Evolutionary conservation across 2,797 vertebrate species (phyloP).

Genomic region (Chrysocyon brachyurus): DNA sequence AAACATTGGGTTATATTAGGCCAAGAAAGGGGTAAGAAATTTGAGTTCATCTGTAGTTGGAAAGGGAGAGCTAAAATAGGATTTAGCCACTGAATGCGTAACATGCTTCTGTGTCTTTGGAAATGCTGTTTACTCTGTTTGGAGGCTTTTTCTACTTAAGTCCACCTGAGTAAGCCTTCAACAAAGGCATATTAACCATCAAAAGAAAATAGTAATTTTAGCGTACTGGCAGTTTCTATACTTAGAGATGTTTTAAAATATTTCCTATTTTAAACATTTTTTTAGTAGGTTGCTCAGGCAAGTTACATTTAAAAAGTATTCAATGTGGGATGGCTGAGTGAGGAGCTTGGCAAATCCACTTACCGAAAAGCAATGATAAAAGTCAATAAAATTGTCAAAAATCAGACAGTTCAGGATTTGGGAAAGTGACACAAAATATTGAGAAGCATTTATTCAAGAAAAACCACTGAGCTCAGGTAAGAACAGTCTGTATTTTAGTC

Average conservation of each 20-base stretch:
- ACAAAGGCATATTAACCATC: slow-evolving; percentile 26
- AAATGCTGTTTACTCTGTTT: slow-evolving; percentile 5
- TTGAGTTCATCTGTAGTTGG: slow-evolving; percentile 12
- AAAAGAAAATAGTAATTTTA: slow-evolving; percentile 71
- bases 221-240: slow-evolving; percentile 74
- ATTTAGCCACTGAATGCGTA: not conserved
- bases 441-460: slow-evolving; percentile 30
- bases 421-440: slow-evolving; percentile 9
- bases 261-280: slow-evolving; percentile 79
- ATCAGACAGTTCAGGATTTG: slow-evolving; percentile 29
- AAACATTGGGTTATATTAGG: not conserved
- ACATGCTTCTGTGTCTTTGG: slow-evolving; percentile 28
- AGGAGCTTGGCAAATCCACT: not conserved
- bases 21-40: not conserved
- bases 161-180: slow-evolving; percentile 30
- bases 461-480: not conserved
- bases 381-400: slow-evolving; percentile 28
- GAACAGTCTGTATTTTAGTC: not conserved
- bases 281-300: slow-evolving; percentile 84
- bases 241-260: slow-evolving; percentile 85
- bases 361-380: slow-evolving; percentile 21
- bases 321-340: slow-evolving; percentile 3
- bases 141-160: not conserved
- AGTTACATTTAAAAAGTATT: slow-evolving; percentile 82
- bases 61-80: slow-evolving; percentile 35